Conservation (phyloP, 2,888 invertebrate genomes). For the Brachylomia viminalis region DNA sequence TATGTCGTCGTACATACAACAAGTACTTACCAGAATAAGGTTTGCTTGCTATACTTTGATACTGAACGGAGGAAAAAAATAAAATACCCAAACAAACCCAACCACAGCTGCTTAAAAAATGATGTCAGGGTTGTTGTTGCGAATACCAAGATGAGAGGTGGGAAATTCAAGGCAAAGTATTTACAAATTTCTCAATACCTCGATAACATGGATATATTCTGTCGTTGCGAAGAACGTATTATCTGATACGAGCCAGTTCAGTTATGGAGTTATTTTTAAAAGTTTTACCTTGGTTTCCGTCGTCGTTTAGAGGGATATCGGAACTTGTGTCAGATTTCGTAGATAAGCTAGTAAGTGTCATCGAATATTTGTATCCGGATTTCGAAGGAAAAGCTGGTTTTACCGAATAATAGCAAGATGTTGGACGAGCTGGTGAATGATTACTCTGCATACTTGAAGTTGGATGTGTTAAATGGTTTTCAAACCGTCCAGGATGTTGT, state of each 20-base stretch:
- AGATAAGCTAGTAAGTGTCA: slow-evolving; percentile 80
- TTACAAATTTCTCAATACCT: slow-evolving; percentile 54
- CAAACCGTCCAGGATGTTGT: slow-evolving; percentile 91
- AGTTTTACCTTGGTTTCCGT: slow-evolving; percentile 78
- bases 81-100: too few species aligned
- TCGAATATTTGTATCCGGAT: slow-evolving; percentile 87
- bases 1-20: too few species aligned
- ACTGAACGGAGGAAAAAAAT: too few species aligned
- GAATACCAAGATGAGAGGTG: slow-evolving; percentile 55
- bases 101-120: slow-evolving; percentile 16
- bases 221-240: slow-evolving; percentile 14
- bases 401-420: slow-evolving; percentile 77
- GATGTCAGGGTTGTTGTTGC: slow-evolving; percentile 60
- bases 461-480: slow-evolving; percentile 89
- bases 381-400: slow-evolving; percentile 73
- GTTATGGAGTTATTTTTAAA: slow-evolving; percentile 83
- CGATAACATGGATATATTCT: slow-evolving; percentile 41
- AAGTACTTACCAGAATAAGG: too few species aligned
- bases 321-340: slow-evolving; percentile 82
- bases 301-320: slow-evolving; percentile 80
- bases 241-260: slow-evolving; percentile 13
- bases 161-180: slow-evolving; percentile 64
- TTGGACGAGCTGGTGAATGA: slow-evolving; percentile 88
- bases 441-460: slow-evolving; percentile 90
- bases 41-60: too few species aligned